A percentile compares a stretch with the other conserved stretches of the same genome.
Conservation (phyloP, 2,797 vertebrate species). For the Macrochelys suwanniensis region DNA sequence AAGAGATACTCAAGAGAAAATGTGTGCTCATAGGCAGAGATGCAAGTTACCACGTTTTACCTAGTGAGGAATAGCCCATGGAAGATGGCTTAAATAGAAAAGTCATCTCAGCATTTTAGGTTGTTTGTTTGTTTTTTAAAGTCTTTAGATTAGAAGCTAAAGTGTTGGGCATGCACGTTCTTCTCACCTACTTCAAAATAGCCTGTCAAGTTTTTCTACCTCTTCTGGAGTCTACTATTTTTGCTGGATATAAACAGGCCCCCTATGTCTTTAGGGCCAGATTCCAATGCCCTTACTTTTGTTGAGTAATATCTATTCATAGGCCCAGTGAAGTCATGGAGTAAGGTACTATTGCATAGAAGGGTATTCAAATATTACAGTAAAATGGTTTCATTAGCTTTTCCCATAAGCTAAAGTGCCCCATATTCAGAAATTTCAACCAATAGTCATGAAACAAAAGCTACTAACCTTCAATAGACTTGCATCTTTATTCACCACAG, state of each 20-base stretch:
- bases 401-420: neutral
- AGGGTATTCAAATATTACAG: slow-evolving; percentile 34
- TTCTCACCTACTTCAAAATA: neutral
- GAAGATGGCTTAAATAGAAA: neutral
- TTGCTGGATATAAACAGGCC: neutral
- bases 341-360: slow-evolving; percentile 12
- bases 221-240: neutral
- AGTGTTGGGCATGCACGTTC: neutral
- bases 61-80: neutral
- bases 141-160: neutral
- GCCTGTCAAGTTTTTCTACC: neutral
- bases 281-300: slow-evolving; percentile 41
- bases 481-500: slow-evolving; percentile 85
- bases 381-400: slow-evolving; percentile 5
- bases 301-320: slow-evolving; percentile 44
- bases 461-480: slow-evolving; percentile 85
- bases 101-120: neutral
- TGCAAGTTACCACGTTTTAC: neutral
- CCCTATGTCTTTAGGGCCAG: neutral
- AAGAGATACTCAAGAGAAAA: neutral
- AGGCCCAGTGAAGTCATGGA: slow-evolving; percentile 60
- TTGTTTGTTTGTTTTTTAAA: neutral
- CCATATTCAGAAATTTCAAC: neutral
- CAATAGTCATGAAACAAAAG: neutral
- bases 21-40: neutral